phyloP scores from a whole-genome alignment of 2,113 vertebrate genomes.

The Gobio gobio region DNA sequence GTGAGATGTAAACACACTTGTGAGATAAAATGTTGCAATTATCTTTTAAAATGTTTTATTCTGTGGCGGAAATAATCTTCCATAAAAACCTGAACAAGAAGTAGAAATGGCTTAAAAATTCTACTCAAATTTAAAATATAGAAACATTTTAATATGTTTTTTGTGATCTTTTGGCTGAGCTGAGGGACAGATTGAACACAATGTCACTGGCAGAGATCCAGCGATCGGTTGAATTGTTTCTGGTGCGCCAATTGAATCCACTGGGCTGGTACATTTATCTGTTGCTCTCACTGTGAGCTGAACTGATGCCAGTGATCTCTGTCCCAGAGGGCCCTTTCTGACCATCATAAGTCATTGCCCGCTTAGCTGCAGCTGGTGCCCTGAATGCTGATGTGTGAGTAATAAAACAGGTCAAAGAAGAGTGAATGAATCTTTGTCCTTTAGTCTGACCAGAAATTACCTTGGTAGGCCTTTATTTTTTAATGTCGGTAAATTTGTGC shows the following conservation, averaged over 20 bases:
- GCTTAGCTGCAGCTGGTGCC: constrained; percentile 34
- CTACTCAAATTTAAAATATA: not conserved
- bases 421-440: constrained; percentile 14
- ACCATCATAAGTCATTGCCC: constrained; percentile 27
- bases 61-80: too few species aligned
- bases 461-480: not conserved
- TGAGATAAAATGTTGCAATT: too few species aligned
- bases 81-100: not conserved
- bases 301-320: constrained; percentile 33
- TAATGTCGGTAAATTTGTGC: not conserved
- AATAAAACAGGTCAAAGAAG: constrained; percentile 39
- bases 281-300: constrained; percentile 32
- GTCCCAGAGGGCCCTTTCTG: constrained; percentile 35
- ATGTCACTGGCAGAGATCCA: constrained; percentile 1
- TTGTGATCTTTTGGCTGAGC: not conserved
- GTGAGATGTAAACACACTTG: too few species aligned
- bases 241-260: constrained; percentile 11
- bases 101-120: not conserved
- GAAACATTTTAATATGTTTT: not conserved
- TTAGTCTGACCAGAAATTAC: not conserved
- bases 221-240: not conserved
- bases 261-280: constrained; percentile 6
- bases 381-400: constrained; percentile 58
- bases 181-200: constrained; percentile 12
- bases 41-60: too few species aligned